A percentile compares a stretch with the other conserved stretches of the same genome.
phyloP scores from a whole-genome alignment of 2,888 invertebrate species.

The Odontocolon sp. region DNA sequence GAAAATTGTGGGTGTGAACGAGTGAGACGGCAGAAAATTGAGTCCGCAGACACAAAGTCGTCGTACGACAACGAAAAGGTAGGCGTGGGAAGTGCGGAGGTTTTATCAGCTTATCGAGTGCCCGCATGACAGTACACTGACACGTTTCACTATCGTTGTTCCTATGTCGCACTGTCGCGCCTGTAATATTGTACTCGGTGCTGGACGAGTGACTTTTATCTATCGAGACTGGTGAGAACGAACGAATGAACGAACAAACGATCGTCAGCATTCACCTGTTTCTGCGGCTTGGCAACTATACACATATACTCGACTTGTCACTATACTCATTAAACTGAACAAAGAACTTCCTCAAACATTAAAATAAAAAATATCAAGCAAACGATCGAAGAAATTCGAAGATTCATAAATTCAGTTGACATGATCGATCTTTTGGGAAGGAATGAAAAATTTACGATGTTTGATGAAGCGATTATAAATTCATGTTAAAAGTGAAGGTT shows the following conservation, averaged over 20 bases:
- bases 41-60: slow-evolving; percentile 9
- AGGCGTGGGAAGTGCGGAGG: slow-evolving; percentile 72
- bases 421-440: no score
- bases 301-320: no score
- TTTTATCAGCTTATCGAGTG: slow-evolving; percentile 67
- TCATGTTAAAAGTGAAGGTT: no score
- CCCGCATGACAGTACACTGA: slow-evolving; percentile 68
- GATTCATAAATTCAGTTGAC: no score
- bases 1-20: slow-evolving; percentile 1
- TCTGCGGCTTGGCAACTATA: neutral
- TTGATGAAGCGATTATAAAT: no score
- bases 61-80: neutral
- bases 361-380: no score
- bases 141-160: slow-evolving; percentile 32
- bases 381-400: no score
- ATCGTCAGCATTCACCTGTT: slow-evolving; percentile 14
- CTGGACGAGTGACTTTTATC: slow-evolving; percentile 44
- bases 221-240: slow-evolving; percentile 48
- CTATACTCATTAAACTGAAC: neutral
- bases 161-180: slow-evolving; percentile 13
- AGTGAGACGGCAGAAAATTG: neutral
- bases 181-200: slow-evolving; percentile 9
- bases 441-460: no score
- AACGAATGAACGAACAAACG: slow-evolving; percentile 1
- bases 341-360: slow-evolving; percentile 12